Base-by-base conservation (phyloP, 2,888 invertebrate species). In the Smittia aterrima region DNA sequence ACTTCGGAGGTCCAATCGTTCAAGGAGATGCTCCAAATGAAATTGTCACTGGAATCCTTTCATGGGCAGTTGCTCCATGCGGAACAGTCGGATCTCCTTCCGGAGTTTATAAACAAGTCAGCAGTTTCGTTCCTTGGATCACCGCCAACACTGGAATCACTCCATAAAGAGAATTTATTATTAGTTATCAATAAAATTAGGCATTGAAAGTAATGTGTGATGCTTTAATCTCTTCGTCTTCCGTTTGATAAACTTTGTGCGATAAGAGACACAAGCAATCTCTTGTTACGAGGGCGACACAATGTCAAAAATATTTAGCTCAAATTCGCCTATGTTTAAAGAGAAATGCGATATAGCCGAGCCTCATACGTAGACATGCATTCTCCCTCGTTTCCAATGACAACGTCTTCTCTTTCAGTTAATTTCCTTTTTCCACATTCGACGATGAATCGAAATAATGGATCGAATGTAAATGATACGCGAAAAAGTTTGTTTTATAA, bases 31-130 rank as follows among this genome's bases (percentile, higher is more conserved):
- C 32, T 6, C 32, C 32, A 32, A 79, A 85, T 73, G 86, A 86
- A 75, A 76, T 86, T 54, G 84, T 85, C 13, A 79, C 85, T 73
- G 86, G 86, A 75, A 76, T 86, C 54, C 84, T 85, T 13, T 85
- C 85, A 38, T 86, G 85, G 85, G 85, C 84, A n/a, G 78, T 78
- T 32, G 80, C 82, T 74, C 85, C 85, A 16, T 86, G 86, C 74
- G 85, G 84, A 3, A 0, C 75, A 1, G 75, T 73, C 13, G 79
- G 81, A 32, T 16, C 76, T 16, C 85, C 85, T 1, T 83, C 85
- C 0, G 74, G 66, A 22, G 80, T 85, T 7, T 85, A 82, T 77
- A 85, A 84, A 0, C 80, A 83, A 9, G 81, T 83, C 25, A 27
- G 64, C 3, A 1, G 1, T 18, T 58, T 13, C 58, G 3, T 20